These are phyloP conservation scores for Cepaea hortensis DNA, from an alignment of 2,888 invertebrate genomes.

Conservation along the genomic window DNA sequence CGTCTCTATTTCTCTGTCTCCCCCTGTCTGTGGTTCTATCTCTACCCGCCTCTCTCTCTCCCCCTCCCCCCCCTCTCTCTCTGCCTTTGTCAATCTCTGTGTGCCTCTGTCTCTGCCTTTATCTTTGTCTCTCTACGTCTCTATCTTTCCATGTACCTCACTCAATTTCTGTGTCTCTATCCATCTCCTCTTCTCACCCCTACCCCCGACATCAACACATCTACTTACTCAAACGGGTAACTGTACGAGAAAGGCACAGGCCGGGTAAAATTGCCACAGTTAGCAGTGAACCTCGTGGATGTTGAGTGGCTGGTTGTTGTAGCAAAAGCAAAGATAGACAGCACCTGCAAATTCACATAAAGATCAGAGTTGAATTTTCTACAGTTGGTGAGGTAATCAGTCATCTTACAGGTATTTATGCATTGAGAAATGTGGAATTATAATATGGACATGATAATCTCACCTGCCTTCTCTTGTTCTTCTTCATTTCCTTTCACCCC, in stretches of 20 bases:
- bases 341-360: background rate
- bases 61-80: background rate
- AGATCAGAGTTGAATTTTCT: too few species aligned
- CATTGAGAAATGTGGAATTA: too few species aligned
- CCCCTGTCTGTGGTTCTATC: background rate
- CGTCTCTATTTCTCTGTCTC: background rate
- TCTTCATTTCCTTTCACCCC: too few species aligned
- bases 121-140: background rate
- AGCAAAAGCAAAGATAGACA: background rate
- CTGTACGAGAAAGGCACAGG: background rate
- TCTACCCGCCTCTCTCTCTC: background rate
- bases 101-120: too few species aligned
- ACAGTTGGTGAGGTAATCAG: too few species aligned
- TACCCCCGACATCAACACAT: background rate
- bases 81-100: background rate
- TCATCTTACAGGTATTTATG: too few species aligned
- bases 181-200: too few species aligned
- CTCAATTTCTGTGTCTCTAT: too few species aligned
- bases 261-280: background rate
- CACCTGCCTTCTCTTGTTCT: too few species aligned
- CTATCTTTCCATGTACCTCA: background rate
- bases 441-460: too few species aligned
- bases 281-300: background rate
- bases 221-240: background rate
- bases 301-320: background rate